Base-by-base conservation (phyloP, 2,797 vertebrate species). In the Salmo trutta region DNA sequence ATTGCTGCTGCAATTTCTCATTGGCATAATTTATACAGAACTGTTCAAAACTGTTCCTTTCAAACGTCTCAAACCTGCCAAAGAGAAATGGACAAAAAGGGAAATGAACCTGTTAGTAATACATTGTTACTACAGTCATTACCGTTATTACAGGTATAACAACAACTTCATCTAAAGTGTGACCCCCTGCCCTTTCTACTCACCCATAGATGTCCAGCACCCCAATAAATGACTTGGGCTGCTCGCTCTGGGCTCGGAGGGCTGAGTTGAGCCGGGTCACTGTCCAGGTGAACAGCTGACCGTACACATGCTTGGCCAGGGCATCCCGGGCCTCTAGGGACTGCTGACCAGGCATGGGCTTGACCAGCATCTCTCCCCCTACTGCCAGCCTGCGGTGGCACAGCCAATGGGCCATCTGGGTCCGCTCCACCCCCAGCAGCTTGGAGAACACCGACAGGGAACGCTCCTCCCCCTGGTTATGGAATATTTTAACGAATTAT, bases 11-110 rank as follows among this genome's bases (percentile, higher is more conserved):
- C 70, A 96, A 90, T 79, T 96, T 96, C 83, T 96, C 95, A 75
- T 96, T 96, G 3, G 95, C 95, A 27, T 94, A 95, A 85, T 96
- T 96, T 79, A 96, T 96, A 80, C 95, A 95, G 84, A 96, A 96
- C 86, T 96, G 95, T 83, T 96, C 96, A 83, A 96, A 96, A 82
- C 95, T 95, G 92, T 95, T 96, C 71, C 87, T 82, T 47, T 95
- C 91, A 80, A 96, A 95, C 3, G 94, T 94, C 91, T 96, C 95
- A 85, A 96, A 96, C 81, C 95, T 95, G 91, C 1, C 5, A 29
- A 62, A 21, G n/a, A 66, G 16, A 70, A 62, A 14, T 15, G 36
- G 12, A 67, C 71, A 67, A n/a, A 10, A 36, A 6, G 14, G 10
- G 51, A 75, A 67, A 47, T 14, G n/a, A 62, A 31, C 24, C 7